Conservation (phyloP, 2,113 vertebrate species). For the Maccullochella peelii region DNA sequence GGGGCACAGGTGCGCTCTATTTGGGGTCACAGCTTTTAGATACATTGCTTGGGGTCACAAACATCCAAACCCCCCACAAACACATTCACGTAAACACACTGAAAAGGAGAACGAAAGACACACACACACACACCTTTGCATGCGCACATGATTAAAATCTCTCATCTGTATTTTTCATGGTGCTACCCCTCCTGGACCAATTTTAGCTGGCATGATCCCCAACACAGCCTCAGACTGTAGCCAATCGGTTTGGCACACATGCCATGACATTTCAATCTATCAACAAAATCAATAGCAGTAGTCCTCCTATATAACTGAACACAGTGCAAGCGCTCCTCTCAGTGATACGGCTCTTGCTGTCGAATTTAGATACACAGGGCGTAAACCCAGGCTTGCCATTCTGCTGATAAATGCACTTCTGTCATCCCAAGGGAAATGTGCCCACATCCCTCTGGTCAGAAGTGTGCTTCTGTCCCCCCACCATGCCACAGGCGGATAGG, state of each 20-base stretch:
- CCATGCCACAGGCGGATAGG: conserved; percentile 56
- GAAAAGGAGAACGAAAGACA: conserved; percentile 5
- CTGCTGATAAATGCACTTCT: conserved; percentile 80
- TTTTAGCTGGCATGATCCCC: conserved; percentile 60
- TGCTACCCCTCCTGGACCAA: conserved; percentile 26
- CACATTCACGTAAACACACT: conserved; percentile 19
- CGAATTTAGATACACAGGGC: conserved; percentile 71
- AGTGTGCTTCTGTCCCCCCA: conserved; percentile 59
- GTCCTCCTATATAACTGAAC: conserved; percentile 64
- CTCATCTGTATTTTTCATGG: conserved; percentile 41
- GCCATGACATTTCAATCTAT: conserved; percentile 79
- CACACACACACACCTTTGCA: conserved; percentile 16
- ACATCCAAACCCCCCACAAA: conserved; percentile 50
- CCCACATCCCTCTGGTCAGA: conserved; percentile 77
- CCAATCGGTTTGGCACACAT: conserved; percentile 65
- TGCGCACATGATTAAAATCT: conserved; percentile 50
- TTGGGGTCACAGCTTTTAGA: conserved; percentile 74
- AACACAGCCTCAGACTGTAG: conserved; percentile 16
- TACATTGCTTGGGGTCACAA: conserved; percentile 61
- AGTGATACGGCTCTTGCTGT: conserved; percentile 57
- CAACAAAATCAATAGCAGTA: conserved; percentile 74
- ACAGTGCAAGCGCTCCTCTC: conserved; percentile 48
- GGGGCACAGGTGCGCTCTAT: conserved; percentile 77
- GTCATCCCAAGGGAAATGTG: conserved; percentile 69
- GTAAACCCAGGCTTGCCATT: conserved; percentile 64